phyloP scores from a whole-genome alignment of 37 sponge, comb jelly and placozoan species.

The Halisarca cf. caerulea region DNA sequence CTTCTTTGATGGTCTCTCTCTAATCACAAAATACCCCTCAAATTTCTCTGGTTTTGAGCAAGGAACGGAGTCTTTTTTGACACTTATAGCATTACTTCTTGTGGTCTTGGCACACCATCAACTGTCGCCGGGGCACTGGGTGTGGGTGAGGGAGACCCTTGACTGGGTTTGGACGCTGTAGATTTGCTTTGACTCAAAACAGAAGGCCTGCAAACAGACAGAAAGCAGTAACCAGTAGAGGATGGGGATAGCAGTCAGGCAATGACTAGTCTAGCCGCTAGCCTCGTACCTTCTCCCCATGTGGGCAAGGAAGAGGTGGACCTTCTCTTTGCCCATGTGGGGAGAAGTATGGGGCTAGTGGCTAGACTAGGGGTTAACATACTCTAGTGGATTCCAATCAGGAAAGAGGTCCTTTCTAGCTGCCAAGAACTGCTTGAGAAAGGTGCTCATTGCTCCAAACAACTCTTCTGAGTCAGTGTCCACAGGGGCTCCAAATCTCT shows the following conservation, averaged over 20 bases:
- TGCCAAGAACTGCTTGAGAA: constrained; percentile 57
- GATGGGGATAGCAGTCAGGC: too few species aligned
- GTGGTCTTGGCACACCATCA: too few species aligned
- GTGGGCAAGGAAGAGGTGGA: too few species aligned
- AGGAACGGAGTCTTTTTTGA: not conserved
- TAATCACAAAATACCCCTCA: constrained; percentile 61
- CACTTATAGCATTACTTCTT: not conserved
- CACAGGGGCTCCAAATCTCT: constrained; percentile 60
- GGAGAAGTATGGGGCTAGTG: too few species aligned
- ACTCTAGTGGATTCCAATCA: constrained; percentile 16
- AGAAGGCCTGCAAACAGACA: too few species aligned
- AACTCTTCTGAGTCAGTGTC: constrained; percentile 74
- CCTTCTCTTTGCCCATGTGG: too few species aligned
- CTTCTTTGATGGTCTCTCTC: constrained; percentile 52
- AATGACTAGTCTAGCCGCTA: not conserved
- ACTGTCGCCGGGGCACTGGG: too few species aligned
- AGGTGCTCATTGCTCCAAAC: constrained; percentile 48
- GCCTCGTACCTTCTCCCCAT: too few species aligned
- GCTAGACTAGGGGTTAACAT: too few species aligned
- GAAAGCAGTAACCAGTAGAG: too few species aligned
- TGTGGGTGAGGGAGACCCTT: too few species aligned
- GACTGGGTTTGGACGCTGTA: not conserved
- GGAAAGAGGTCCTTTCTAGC: constrained; percentile 64
- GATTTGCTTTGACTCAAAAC: not conserved
- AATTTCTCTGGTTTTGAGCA: constrained; percentile 25